Evolutionary conservation across 2,797 vertebrate genomes (phyloP).

Genomic region (Setipinna tenuifilis): DNA sequence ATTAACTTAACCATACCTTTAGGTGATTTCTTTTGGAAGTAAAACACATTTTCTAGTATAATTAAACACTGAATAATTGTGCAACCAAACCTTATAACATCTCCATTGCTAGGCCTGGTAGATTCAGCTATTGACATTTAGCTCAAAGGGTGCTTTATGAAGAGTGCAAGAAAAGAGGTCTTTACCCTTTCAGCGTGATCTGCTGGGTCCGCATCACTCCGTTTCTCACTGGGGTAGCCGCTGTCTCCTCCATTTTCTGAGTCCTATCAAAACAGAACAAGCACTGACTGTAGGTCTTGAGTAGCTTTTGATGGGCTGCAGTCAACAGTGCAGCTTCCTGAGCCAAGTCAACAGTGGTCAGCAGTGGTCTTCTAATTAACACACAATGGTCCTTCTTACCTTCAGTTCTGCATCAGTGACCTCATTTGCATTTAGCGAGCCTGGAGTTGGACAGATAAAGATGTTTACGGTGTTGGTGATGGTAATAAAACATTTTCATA

Average conservation of each 20-base stretch:
- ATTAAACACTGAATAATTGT: too few relatives aligned
- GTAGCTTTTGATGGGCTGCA: neutral
- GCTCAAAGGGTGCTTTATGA: too few relatives aligned
- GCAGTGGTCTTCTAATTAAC: neutral
- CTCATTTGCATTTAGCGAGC: conserved; percentile 81
- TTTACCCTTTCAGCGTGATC: conserved; percentile 85
- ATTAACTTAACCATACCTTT: too few relatives aligned
- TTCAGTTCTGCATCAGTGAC: conserved; percentile 82
- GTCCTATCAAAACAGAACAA: conserved; percentile 71
- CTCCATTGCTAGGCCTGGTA: too few relatives aligned
- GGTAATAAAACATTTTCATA: neutral
- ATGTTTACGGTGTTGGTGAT: neutral
- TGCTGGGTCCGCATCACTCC: conserved; percentile 85
- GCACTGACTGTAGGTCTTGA: neutral
- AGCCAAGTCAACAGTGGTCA: neutral
- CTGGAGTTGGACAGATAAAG: conserved; percentile 65
- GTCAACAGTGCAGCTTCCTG: neutral
- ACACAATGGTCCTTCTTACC: conserved; percentile 69
- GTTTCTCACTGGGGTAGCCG: conserved; percentile 92
- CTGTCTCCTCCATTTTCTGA: conserved; percentile 92
- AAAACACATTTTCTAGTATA: too few relatives aligned
- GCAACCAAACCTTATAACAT: too few relatives aligned
- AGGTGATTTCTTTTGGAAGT: too few relatives aligned
- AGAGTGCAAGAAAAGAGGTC: neutral
- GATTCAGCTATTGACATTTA: too few relatives aligned